Conservation (phyloP, 2,888 invertebrate species). For the Cetonia aurata region DNA sequence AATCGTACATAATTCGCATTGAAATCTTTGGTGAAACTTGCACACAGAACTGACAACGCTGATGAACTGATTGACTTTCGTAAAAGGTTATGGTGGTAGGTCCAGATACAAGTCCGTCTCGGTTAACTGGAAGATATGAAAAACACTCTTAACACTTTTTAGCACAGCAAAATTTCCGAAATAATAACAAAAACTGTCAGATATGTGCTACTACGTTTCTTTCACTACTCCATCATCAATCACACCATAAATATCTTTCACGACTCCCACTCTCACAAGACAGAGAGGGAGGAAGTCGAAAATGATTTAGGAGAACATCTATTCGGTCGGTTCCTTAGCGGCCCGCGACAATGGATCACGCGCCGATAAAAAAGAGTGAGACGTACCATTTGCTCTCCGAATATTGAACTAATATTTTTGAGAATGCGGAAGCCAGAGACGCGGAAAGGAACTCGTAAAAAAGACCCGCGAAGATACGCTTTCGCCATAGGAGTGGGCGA, state of each 20-base stretch:
- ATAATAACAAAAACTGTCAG: too few relatives aligned
- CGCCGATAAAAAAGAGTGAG: conserved; percentile 35
- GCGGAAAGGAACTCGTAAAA: conserved; percentile 26
- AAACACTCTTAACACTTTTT: too few relatives aligned
- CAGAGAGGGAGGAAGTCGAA: conserved; percentile 17
- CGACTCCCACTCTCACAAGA: neutral
- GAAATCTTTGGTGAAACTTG: too few relatives aligned
- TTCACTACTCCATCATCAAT: conserved; percentile 11
- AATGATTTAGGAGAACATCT: conserved; percentile 34
- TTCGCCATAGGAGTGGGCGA: neutral
- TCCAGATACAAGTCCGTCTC: too few relatives aligned
- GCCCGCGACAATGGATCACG: conserved; percentile 36
- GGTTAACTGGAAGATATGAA: too few relatives aligned
- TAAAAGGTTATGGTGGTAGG: too few relatives aligned
- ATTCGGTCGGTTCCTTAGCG: conserved; percentile 1
- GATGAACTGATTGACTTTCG: too few relatives aligned
- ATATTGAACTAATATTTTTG: conserved; percentile 40
- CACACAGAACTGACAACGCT: too few relatives aligned
- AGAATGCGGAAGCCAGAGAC: conserved; percentile 32
- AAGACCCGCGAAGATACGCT: conserved; percentile 1
- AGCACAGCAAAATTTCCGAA: neutral
- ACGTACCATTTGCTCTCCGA: conserved; percentile 38
- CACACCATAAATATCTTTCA: conserved; percentile 1
- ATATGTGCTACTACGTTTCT: neutral
- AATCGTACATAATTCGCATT: too few relatives aligned